Evolutionary conservation across 2,797 vertebrate species (phyloP).

Genomic region (Hippopotamyrus pictus): DNA sequence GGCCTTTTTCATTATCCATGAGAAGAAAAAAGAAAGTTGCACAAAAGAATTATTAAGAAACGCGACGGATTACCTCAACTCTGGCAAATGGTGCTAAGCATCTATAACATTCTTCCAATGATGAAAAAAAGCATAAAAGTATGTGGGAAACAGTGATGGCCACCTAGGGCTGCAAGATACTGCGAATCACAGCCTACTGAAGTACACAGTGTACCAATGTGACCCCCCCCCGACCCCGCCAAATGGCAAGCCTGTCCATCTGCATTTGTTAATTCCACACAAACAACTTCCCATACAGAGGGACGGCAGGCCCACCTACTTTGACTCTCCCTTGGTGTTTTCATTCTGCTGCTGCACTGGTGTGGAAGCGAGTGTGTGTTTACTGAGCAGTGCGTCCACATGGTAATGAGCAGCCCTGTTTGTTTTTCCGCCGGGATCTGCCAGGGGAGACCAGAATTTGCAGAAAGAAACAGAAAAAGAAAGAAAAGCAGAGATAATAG

Average conservation of each 20-base stretch:
- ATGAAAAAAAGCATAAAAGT: background rate
- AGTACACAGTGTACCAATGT: background rate
- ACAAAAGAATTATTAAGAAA: conserved; percentile 24
- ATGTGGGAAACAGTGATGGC: background rate
- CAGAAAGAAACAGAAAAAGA: background rate
- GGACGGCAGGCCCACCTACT: conserved; percentile 12
- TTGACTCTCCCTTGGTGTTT: background rate
- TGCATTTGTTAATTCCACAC: conserved; percentile 9
- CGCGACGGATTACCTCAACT: conserved; percentile 7
- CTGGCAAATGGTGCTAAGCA: background rate
- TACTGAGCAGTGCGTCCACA: background rate
- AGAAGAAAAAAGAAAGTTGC: background rate
- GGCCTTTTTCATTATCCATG: background rate
- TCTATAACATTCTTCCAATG: conserved; percentile 8
- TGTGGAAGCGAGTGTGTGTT: conserved; percentile 4
- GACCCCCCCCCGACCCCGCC: background rate
- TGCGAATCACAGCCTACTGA: background rate
- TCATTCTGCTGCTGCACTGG: conserved; percentile 11
- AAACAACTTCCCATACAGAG: conserved; percentile 2
- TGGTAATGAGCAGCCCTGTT: conserved; percentile 8
- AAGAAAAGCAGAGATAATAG: background rate
- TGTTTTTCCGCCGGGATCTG: background rate
- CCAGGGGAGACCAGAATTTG: background rate
- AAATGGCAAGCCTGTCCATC: background rate
- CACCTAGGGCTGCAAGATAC: background rate